These are phyloP conservation scores for Drosophila nigrodunni DNA, from an alignment of 1,140 invertebrate genomes.

Conservation along the genomic window DNA sequence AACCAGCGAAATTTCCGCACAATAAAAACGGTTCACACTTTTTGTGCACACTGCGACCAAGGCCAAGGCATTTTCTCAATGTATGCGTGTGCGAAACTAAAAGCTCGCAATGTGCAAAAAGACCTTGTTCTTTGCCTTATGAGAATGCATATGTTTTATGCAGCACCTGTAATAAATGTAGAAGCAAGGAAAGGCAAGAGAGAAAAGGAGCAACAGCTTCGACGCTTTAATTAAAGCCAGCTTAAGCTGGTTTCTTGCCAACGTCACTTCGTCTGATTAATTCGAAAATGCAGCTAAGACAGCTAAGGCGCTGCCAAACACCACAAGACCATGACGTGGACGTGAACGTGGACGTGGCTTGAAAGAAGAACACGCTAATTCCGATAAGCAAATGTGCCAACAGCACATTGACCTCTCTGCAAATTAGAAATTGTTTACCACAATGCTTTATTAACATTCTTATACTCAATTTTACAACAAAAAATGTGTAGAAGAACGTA, in stretches of 20 bases:
- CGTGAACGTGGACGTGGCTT: background rate
- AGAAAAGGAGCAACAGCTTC: background rate
- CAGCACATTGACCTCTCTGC: background rate
- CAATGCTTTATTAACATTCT: too few relatives aligned
- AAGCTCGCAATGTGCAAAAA: constrained; percentile 8
- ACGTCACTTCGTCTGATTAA: constrained; percentile 3
- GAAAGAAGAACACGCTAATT: background rate
- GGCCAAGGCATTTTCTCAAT: background rate
- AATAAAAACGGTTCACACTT: constrained; percentile 77
- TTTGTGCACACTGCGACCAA: constrained; percentile 36
- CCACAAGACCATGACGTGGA: background rate
- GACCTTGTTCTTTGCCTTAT: constrained; percentile 2
- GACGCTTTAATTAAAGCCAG: constrained; percentile 31
- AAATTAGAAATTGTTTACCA: background rate
- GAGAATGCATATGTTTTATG: constrained; percentile 18
- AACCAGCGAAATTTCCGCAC: constrained; percentile 71
- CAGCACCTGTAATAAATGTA: constrained; percentile 19
- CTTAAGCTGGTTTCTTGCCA: constrained; percentile 13
- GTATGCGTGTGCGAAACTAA: constrained; percentile 34
- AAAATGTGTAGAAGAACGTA: too few relatives aligned
- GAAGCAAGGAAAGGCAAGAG: background rate
- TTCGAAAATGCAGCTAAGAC: constrained; percentile 5
- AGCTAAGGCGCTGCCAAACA: background rate
- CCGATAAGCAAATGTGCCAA: constrained; percentile 1
- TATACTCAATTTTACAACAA: too few relatives aligned